These are phyloP conservation scores for Embiotoca jacksoni DNA, from an alignment of 2,113 vertebrate genomes.

Conservation along the genomic window DNA sequence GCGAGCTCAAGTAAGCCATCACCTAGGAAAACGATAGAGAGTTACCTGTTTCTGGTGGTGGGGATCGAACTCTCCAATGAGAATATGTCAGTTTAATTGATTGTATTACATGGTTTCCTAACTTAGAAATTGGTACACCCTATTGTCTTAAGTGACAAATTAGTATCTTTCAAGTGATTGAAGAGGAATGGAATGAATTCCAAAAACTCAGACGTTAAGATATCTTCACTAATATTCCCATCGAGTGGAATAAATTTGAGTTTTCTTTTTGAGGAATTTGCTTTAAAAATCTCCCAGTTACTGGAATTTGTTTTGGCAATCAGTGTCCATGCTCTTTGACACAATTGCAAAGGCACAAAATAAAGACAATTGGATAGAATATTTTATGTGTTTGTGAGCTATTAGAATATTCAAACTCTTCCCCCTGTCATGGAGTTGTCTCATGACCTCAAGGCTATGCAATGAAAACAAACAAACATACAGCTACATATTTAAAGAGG, in stretches of 20 bases:
- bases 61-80: slow-evolving; percentile 49
- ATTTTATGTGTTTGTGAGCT: slow-evolving; percentile 11
- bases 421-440: slow-evolving; percentile 25
- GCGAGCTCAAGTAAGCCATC: background rate
- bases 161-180: slow-evolving; percentile 42
- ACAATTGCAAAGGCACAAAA: slow-evolving; percentile 32
- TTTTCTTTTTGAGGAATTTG: slow-evolving; percentile 21
- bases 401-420: slow-evolving; percentile 36
- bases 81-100: slow-evolving; percentile 57
- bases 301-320: background rate
- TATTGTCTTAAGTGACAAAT: slow-evolving; percentile 58
- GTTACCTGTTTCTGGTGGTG: slow-evolving; percentile 27
- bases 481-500: slow-evolving; percentile 1
- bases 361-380: slow-evolving; percentile 27
- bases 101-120: slow-evolving; percentile 69
- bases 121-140: slow-evolving; percentile 50
- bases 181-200: slow-evolving; percentile 50
- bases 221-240: slow-evolving; percentile 35
- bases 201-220: slow-evolving; percentile 39
- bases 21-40: slow-evolving; percentile 1
- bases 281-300: background rate
- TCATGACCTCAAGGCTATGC: slow-evolving; percentile 50
- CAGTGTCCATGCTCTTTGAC: slow-evolving; percentile 4
- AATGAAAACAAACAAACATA: background rate
- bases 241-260: slow-evolving; percentile 8